These are phyloP conservation scores for Adelosebastes latens DNA, from an alignment of 2,797 vertebrate genomes.

Conservation along the genomic window DNA sequence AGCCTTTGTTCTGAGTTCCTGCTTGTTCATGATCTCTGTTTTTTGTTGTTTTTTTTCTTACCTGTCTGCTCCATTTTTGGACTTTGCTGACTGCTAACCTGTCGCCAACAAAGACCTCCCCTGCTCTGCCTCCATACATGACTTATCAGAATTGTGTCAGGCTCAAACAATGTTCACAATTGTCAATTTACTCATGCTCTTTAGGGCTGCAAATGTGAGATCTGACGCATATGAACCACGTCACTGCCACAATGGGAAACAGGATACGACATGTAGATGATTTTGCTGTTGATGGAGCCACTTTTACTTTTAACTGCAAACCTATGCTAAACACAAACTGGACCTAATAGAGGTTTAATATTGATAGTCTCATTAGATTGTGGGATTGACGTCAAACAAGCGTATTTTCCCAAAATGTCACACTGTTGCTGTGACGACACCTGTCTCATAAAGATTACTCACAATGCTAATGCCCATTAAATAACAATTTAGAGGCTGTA, in stretches of 20 bases:
- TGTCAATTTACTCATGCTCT: not conserved
- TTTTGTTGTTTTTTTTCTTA: not conserved
- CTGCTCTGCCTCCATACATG: not conserved
- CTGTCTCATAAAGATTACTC: not conserved
- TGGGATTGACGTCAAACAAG: not conserved
- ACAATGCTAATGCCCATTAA: not conserved
- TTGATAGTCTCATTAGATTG: conserved; percentile 1
- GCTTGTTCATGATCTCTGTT: not conserved
- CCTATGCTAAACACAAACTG: not conserved
- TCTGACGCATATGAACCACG: not conserved
- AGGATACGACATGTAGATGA: not conserved
- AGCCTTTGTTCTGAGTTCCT: not conserved
- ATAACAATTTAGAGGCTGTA: not conserved
- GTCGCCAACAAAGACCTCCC: not conserved
- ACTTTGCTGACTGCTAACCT: not conserved
- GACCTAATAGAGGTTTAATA: not conserved
- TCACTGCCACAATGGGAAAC: not conserved
- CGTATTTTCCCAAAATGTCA: not conserved
- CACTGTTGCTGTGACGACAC: not conserved
- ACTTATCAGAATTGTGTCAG: not conserved
- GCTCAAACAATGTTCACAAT: not conserved
- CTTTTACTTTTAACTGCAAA: not conserved
- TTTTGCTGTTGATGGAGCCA: not conserved
- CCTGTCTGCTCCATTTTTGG: not conserved
- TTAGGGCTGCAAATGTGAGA: not conserved